Evolutionary conservation across 2,888 invertebrate genomes (phyloP), one percentile per base, ranked within the genome.

Genomic region (Andrena hattorfiana): DNA sequence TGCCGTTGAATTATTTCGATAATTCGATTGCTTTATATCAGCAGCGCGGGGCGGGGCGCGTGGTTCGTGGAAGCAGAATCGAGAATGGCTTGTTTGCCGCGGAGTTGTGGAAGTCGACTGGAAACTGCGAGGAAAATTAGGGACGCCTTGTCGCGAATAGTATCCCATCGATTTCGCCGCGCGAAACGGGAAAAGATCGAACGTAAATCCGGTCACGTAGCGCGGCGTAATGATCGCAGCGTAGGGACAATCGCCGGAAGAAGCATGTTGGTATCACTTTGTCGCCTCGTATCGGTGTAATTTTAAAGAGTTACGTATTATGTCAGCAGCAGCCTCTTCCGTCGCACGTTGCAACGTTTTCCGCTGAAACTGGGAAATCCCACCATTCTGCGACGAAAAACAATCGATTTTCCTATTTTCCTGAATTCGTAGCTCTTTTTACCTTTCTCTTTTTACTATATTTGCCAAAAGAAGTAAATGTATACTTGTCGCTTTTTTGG

Each of bases 261-360:
- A 63, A 72, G 79, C 67, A 81, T 79, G 81, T 78, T 81, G 72
- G 81, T 78, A 81, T 78, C 81, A 81, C 79, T 78, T 79, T 79
- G 71, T 66, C 70, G 70, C 78, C 71, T 80, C 67, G 78, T 78
- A 72, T 72, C 71, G 66, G 42, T 72, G 79, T 72, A 56, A 72
- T 72, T 72, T 54, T 62, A 67, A 81, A 62, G 70, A 71, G 80
- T 67, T 48, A 71, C 62, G 54, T 48, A 48, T 78, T 81, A 81
- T 78, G 79, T 81, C 79, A 78, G 59, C 26, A 13, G 64, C 77
- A 42, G 77, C 49, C 77, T 59, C 64, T 66, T 79, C 77, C 77
- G 75, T 67, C 59, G 8, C 48, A n/a, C 42, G n/a, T 6, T 23
- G 16, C 20, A 16, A 26, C 32, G 54, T 13, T 42, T 56, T 54